These are phyloP conservation scores for Acanthurus leucopareius DNA, from an alignment of 2,797 vertebrate species.

Conservation along the genomic window DNA sequence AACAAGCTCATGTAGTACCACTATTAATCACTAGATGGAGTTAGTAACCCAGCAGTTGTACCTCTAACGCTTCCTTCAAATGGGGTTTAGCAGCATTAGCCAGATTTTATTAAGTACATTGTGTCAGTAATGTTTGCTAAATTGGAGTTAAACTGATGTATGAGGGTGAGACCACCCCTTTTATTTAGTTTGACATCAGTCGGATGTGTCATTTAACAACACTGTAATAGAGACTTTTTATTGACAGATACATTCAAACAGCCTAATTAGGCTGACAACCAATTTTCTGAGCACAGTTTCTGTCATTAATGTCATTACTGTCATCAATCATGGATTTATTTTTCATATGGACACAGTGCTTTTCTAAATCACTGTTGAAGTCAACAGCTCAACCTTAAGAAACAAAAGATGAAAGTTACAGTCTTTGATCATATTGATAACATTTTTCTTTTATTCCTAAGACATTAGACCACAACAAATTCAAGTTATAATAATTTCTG, in stretches of 20 bases:
- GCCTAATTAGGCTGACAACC: neutral
- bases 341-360: neutral
- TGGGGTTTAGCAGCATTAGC: neutral
- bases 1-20: slow-evolving; percentile 28
- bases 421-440: slow-evolving; percentile 3
- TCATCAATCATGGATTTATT: neutral
- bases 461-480: neutral
- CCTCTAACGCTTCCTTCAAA: neutral
- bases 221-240: neutral
- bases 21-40: slow-evolving; percentile 67
- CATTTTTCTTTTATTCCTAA: neutral
- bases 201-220: neutral
- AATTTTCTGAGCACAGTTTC: slow-evolving; percentile 5
- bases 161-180: neutral
- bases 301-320: slow-evolving; percentile 9
- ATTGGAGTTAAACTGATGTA: neutral
- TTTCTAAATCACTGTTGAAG: neutral
- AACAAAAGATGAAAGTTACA: neutral
- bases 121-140: neutral
- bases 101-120: neutral
- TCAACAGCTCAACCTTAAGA: neutral
- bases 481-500: neutral
- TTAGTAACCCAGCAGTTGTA: slow-evolving; percentile 7
- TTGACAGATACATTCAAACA: neutral
- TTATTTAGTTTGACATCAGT: slow-evolving; percentile 4